Evolutionary conservation across 2,888 invertebrate genomes (phyloP), one percentile per base, ranked within the genome.

Genomic region (Trichopoda pennipes): DNA sequence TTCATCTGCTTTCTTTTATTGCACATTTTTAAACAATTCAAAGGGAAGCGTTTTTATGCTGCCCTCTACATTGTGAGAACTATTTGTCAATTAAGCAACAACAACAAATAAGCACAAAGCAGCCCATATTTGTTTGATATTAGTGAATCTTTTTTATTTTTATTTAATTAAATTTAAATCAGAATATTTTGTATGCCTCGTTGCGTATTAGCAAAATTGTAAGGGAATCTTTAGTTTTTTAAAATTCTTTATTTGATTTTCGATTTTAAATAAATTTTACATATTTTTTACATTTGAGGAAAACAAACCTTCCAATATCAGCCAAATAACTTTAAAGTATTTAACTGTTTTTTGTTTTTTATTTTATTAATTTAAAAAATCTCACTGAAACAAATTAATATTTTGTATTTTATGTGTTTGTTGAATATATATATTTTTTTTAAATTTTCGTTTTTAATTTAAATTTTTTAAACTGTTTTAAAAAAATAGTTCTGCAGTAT

Each of bases 1-100:
- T 60, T 68, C 17, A 47, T 61, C 47, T 79, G 28, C 28, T 28
- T 28, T 14, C 23, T 63, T 56, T 63, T 32, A 21, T 78, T 38
- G 16, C 28, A 6, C 8, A 47, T 12, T 44, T 66, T 49, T 42
- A 58, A 23, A 23, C 74, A 74, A 49, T 38, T 19, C 38, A 53
- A 72, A 63, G 55, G 12, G 35, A 35, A 60, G 38, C 32, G 32
- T 42, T 72, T 17, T 60, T 49, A 51, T 51, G 72, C n/a, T 38
- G 21, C 32, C 21, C 14, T 1, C 42, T 12, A 17, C 47, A 47
- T 47, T 17, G n/a, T 58, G 32, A 47, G 28, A 42, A 44, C 16
- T 44, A 4, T 17, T 56, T 9, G 10, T 8, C 17, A 7, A 7
- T 6, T 1, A 28, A 28, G 8, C 2, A 28, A 28, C 28, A 28